These are phyloP conservation scores for Cantharis nigra DNA, from an alignment of 2,888 invertebrate genomes.

Conservation along the genomic window DNA sequence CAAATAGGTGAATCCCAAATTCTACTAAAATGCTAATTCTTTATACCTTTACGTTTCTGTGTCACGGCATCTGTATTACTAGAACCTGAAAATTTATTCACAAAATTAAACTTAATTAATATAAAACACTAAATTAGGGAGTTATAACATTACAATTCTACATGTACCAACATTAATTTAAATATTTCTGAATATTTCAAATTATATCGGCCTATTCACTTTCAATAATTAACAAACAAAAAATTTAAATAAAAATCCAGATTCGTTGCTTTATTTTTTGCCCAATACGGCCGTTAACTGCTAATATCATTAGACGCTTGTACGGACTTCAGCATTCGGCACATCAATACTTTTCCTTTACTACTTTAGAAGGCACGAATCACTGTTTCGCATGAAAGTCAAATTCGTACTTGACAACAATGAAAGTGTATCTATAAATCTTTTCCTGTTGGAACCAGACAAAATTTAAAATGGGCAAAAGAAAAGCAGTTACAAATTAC, in stretches of 20 bases:
- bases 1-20: constrained; percentile 23
- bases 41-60: constrained; percentile 9
- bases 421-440: background rate
- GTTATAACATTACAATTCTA: background rate
- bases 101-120: background rate
- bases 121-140: background rate
- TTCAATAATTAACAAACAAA: background rate
- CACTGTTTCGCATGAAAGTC: background rate
- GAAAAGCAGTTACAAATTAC: background rate
- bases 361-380: background rate
- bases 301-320: background rate
- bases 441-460: background rate
- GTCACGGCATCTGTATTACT: background rate
- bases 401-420: background rate
- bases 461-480: background rate
- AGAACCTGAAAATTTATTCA: background rate
- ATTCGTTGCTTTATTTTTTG: background rate
- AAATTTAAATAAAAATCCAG: background rate
- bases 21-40: constrained; percentile 20
- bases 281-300: background rate
- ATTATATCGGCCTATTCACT: background rate
- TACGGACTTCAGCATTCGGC: background rate
- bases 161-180: background rate
- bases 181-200: background rate
- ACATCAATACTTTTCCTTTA: background rate